Evolutionary conservation across 1,140 invertebrate genomes (phyloP), one percentile per base, ranked within the genome.

Genomic region (Maniola jurtina): DNA sequence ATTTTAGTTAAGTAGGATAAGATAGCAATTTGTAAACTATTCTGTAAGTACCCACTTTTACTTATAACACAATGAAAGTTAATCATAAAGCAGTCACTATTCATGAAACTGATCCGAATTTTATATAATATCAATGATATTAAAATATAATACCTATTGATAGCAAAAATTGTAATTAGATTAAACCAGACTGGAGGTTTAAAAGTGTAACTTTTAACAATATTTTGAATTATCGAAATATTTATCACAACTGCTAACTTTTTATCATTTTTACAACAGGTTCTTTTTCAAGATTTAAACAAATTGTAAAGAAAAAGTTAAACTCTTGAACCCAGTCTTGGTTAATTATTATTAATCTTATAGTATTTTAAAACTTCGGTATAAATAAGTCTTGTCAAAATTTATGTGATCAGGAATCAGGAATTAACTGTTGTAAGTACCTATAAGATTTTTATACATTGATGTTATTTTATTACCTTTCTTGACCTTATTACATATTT

Each of bases 311-410:
- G 14, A 25, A 34, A 64, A 16, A 50, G 84, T 85, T 85, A 85
- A 78, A 85, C 83, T 86, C 84, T 88, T 88, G 80, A 83, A 80
- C 80, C 79, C 72, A 71, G 73, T 76, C 84, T 79, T 72, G 64
- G 52, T 34, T 11, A 45, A n/a, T n/a, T n/a, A n/a, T n/a, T n/a
- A 42, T 36, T 13, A 45, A 6, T 11, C 5, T 11, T 5, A 5
- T 45, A 13, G 0, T 45, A 45, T 45, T 45, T 45, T 13, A 45
- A 8, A 45, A 11, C 5, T 8, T 45, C 13, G 11, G 42, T 45
- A 45, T 5, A 3, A 42, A 36, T 36, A 38, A 38, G 14, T 6
- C 48, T 9, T 14, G 1, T 3, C 33, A 55, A 16, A 50, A 15
- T 50, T 10, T 55, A 25, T 55, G 34, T 45, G 0, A 45, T 11